These are phyloP conservation scores for Meiosimyza decipiens DNA, from an alignment of 2,888 invertebrate species.

Conservation along the genomic window DNA sequence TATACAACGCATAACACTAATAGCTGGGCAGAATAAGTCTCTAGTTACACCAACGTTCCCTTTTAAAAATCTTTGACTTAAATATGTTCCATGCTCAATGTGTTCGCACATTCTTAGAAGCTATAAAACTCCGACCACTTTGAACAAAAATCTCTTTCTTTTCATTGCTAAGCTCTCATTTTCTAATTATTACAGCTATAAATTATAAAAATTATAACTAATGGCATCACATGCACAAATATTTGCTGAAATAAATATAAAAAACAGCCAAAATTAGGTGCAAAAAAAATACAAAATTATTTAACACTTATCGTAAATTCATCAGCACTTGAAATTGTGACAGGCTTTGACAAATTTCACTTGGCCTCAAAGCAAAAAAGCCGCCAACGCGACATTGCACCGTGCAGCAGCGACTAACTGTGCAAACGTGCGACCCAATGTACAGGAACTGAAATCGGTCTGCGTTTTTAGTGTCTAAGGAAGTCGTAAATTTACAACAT, in stretches of 20 bases:
- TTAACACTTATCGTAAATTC: conserved; percentile 45
- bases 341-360: conserved; percentile 53
- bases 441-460: conserved; percentile 20
- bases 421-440: neutral
- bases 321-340: conserved; percentile 49
- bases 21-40: too few species aligned
- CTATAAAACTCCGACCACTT: too few species aligned
- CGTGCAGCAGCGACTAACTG: neutral
- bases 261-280: neutral
- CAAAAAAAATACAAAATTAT: neutral
- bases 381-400: neutral
- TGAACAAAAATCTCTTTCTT: too few species aligned
- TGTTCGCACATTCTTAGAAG: too few species aligned
- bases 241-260: neutral
- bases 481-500: conserved; percentile 50
- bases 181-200: neutral
- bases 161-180: too few species aligned
- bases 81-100: too few species aligned
- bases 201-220: neutral
- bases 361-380: conserved; percentile 46
- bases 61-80: too few species aligned
- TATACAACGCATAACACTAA: too few species aligned
- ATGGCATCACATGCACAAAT: neutral
- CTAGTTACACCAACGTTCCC: too few species aligned
- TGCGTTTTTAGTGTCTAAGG: conserved; percentile 40